A percentile compares a stretch with the other conserved stretches of the same genome.
Conservation (phyloP, 2,797 vertebrate species). For the Toxotes lorentzi region DNA sequence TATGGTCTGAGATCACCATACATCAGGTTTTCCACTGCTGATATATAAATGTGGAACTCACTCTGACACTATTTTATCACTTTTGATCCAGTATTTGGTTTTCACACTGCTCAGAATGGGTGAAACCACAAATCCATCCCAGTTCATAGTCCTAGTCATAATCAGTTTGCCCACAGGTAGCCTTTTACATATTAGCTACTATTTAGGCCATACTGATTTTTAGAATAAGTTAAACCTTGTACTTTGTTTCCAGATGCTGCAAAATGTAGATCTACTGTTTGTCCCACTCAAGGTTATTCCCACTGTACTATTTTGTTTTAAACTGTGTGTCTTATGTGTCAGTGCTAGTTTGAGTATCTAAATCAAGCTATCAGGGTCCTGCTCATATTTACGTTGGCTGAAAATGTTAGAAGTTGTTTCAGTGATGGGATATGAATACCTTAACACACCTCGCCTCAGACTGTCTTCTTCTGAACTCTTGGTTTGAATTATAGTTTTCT, state of each 20-base stretch:
- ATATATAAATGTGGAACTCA: conserved; percentile 5
- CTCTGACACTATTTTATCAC: background rate
- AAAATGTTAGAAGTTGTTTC: conserved; percentile 7
- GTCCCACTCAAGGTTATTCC: background rate
- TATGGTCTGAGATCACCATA: conserved; percentile 13
- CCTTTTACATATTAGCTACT: background rate
- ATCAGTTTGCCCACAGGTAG: background rate
- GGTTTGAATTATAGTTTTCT: background rate
- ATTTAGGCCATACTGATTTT: background rate
- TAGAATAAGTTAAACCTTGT: background rate
- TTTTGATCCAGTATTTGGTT: background rate
- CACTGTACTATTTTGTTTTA: background rate
- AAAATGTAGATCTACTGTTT: conserved; percentile 9
- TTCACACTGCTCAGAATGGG: background rate
- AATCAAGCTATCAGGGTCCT: background rate
- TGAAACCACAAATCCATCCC: background rate
- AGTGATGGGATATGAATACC: background rate
- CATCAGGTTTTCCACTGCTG: conserved; percentile 3
- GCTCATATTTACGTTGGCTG: conserved; percentile 11
- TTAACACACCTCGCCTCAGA: background rate
- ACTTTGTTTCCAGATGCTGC: background rate
- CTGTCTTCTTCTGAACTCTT: background rate
- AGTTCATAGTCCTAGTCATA: background rate
- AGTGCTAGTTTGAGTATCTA: conserved; percentile 1
- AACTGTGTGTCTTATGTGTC: background rate